Evolutionary conservation across 2,113 vertebrate genomes (phyloP), one percentile per base, ranked within the genome.

Genomic region (Phalacrocorax pelagicus): DNA sequence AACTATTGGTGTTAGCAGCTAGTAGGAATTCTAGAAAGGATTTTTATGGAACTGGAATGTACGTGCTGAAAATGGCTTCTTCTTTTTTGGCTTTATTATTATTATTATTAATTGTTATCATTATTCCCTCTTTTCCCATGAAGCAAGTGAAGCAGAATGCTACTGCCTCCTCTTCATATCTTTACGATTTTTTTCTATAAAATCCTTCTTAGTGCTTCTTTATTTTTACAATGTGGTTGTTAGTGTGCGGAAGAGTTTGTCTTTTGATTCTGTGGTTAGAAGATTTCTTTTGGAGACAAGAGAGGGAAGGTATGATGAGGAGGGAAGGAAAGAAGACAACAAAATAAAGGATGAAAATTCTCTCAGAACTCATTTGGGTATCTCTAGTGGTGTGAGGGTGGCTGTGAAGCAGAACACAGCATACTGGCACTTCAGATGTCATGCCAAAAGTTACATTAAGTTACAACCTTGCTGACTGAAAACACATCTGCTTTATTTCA

Each of bases 401-500:
- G 15, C 67, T 92, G 55, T 52, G 77, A 91, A 84, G 82, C 75
- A 88, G 86, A 86, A 36, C 88, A 74, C 63, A 91, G 59, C 63
- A 57, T 57, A 23, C 23, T 93, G 66, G 66, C 58, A 85, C 75
- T 92, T 95, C 90, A 93, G 92, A 95, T 91, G 69, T 89, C 61
- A 52, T 79, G 80, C 90, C 96, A 95, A 66, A 94, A 69, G 52
- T 86, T 86, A 72, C 95, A 88, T 93, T 88, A 89, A 82, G 80
- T 84, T 86, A 62, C 49, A 92, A 21, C 59, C 78, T 47, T 58
- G 49, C 79, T 67, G 61, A 47, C 73, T 84, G 61, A 72, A 89
- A 91, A 65, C 34, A 72, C 86, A 79, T 94, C 94, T 96, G 90
- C 40, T 96, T 92, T 92, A 61, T 84, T 92, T 96, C 91, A 94